Evolutionary conservation across 2,797 vertebrate species (phyloP).

Genomic region (Syngnathus acus): DNA sequence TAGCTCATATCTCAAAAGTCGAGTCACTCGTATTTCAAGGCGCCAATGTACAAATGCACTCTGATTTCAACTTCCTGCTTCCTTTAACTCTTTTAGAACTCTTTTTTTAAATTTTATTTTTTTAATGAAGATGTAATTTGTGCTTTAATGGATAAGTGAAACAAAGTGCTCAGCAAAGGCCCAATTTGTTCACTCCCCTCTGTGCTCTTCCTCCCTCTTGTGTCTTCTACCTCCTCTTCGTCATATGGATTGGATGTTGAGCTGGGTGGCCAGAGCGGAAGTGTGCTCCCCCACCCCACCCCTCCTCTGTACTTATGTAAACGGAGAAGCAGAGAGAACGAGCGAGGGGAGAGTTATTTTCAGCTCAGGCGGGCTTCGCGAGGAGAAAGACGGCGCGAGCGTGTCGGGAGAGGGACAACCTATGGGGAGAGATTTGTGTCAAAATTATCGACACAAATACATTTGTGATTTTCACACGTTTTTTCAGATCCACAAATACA

Average conservation of each 20-base stretch:
- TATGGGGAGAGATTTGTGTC: slow-evolving; percentile 3
- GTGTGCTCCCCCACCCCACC: slow-evolving; percentile 52
- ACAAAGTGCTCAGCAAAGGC: not conserved
- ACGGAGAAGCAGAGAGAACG: slow-evolving; percentile 60
- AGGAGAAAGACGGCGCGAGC: slow-evolving; percentile 65
- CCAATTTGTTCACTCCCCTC: not conserved
- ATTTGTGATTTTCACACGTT: no score
- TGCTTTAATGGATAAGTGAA: not conserved
- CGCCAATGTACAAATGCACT: not conserved
- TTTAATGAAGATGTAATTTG: not conserved
- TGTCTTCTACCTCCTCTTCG: slow-evolving; percentile 23
- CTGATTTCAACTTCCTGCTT: not conserved
- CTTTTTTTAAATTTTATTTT: no score
- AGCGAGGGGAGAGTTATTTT: slow-evolving; percentile 70
- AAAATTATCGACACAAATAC: no score
- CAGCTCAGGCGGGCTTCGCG: slow-evolving; percentile 67
- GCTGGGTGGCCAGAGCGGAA: slow-evolving; percentile 71
- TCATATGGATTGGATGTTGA: slow-evolving; percentile 67
- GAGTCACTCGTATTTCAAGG: not conserved
- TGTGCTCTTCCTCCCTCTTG: not conserved
- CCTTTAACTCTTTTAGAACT: not conserved
- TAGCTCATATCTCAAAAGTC: not conserved
- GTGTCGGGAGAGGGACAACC: slow-evolving; percentile 56
- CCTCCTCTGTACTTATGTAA: slow-evolving; percentile 69
- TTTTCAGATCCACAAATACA: no score